Conservation (phyloP, 2,113 vertebrate genomes). For the Austrofundulus limnaeus region DNA sequence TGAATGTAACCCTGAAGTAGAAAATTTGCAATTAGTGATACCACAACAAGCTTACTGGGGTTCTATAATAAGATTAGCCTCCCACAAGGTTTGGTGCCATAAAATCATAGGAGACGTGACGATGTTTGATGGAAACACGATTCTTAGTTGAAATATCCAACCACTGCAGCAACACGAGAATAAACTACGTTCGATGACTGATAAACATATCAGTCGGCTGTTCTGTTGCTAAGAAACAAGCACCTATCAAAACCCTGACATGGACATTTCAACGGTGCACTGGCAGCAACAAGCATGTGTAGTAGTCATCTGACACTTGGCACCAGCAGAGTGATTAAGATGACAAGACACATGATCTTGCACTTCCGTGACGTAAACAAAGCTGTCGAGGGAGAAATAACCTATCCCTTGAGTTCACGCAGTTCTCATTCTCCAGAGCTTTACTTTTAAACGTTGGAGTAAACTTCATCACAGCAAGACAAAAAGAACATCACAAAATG, state of each 20-base stretch:
- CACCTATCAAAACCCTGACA: conserved; percentile 59
- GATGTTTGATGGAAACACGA: conserved; percentile 39
- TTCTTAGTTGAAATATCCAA: conserved; percentile 46
- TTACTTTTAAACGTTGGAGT: not conserved
- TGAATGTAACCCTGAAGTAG: conserved; percentile 5
- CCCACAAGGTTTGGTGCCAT: conserved; percentile 10
- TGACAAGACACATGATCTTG: conserved; percentile 59
- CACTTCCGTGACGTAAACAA: conserved; percentile 43
- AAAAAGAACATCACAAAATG: not conserved
- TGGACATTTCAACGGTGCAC: conserved; percentile 64
- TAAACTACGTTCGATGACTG: conserved; percentile 35
- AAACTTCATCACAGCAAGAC: not conserved
- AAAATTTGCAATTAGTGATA: conserved; percentile 9
- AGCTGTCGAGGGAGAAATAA: conserved; percentile 14
- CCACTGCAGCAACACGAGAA: conserved; percentile 36
- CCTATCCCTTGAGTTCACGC: conserved; percentile 30
- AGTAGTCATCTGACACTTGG: conserved; percentile 67
- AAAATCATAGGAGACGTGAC: conserved; percentile 33
- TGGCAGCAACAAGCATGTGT: conserved; percentile 39
- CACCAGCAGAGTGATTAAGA: conserved; percentile 52
- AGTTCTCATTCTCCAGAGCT: not conserved
- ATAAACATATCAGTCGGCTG: conserved; percentile 54
- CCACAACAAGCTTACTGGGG: conserved; percentile 25
- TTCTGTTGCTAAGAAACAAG: conserved; percentile 69
- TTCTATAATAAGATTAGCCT: conserved; percentile 33